Conservation (phyloP, 2,113 vertebrate species). For the Bungarus multicinctus region DNA sequence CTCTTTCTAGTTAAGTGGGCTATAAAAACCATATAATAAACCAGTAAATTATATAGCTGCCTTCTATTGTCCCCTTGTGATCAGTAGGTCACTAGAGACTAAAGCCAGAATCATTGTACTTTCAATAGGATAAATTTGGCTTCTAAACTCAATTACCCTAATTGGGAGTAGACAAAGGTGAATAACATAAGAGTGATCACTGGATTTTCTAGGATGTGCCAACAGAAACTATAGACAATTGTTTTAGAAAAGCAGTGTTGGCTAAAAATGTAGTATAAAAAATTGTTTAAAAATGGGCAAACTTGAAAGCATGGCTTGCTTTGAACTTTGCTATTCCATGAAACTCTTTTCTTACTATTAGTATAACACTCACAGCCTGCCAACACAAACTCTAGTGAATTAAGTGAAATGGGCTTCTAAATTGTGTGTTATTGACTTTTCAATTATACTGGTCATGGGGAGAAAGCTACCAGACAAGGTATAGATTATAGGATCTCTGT, state of each 20-base stretch:
- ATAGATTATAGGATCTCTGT: slow-evolving; percentile 46
- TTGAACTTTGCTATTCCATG: slow-evolving; percentile 57
- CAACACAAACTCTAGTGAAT: slow-evolving; percentile 66
- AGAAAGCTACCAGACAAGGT: slow-evolving; percentile 62
- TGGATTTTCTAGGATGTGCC: background rate
- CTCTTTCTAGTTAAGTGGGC: background rate
- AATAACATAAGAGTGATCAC: background rate
- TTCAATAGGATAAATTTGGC: background rate
- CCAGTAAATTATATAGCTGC: background rate
- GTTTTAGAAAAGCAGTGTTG: background rate
- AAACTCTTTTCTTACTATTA: slow-evolving; percentile 64
- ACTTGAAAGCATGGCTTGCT: slow-evolving; percentile 42
- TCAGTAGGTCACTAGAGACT: background rate
- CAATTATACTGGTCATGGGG: slow-evolving; percentile 58
- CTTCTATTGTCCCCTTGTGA: background rate
- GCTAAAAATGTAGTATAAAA: background rate
- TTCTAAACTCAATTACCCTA: background rate
- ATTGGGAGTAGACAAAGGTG: background rate
- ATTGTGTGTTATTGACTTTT: slow-evolving; percentile 66
- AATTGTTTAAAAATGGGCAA: background rate
- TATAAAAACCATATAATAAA: background rate
- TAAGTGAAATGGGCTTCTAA: slow-evolving; percentile 65
- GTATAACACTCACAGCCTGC: slow-evolving; percentile 65
- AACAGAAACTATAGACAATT: background rate
- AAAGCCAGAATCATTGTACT: background rate